These are phyloP conservation scores for Leptodactylus fallax DNA, from an alignment of 2,797 vertebrate species.

Conservation along the genomic window DNA sequence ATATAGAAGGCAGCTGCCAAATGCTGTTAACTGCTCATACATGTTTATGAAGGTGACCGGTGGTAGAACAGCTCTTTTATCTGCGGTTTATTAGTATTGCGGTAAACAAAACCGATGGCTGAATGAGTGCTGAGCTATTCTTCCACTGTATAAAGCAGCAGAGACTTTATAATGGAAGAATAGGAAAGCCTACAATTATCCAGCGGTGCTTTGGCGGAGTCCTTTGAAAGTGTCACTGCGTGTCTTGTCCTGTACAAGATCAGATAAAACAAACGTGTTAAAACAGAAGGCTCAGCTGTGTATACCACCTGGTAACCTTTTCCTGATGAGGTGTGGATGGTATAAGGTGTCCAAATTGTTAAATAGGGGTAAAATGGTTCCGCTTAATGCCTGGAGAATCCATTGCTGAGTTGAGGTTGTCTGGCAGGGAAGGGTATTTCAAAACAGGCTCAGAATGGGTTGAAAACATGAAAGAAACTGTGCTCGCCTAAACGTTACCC, in stretches of 20 bases:
- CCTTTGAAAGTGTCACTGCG: neutral
- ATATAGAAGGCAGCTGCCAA: constrained; percentile 13
- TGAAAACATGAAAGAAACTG: too few species aligned
- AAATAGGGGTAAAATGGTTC: neutral
- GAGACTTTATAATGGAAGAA: neutral
- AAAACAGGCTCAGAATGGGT: too few species aligned
- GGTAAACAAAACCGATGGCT: neutral
- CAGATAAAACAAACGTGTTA: neutral
- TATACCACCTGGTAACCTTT: neutral
- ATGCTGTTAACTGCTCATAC: neutral
- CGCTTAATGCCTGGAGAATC: too few species aligned
- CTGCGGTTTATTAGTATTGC: neutral
- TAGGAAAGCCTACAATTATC: neutral
- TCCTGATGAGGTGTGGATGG: too few species aligned
- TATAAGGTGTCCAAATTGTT: neutral
- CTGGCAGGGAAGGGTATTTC: too few species aligned
- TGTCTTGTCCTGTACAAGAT: neutral
- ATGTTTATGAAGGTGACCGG: neutral
- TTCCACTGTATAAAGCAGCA: neutral
- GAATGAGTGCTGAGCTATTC: neutral
- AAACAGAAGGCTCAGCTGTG: neutral
- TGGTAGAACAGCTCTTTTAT: neutral
- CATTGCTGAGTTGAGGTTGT: too few species aligned
- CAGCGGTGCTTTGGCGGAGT: neutral
- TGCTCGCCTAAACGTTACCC: too few species aligned